These are phyloP conservation scores for Pedetes capensis DNA, from an alignment of 2,113 vertebrate species.

Conservation along the genomic window DNA sequence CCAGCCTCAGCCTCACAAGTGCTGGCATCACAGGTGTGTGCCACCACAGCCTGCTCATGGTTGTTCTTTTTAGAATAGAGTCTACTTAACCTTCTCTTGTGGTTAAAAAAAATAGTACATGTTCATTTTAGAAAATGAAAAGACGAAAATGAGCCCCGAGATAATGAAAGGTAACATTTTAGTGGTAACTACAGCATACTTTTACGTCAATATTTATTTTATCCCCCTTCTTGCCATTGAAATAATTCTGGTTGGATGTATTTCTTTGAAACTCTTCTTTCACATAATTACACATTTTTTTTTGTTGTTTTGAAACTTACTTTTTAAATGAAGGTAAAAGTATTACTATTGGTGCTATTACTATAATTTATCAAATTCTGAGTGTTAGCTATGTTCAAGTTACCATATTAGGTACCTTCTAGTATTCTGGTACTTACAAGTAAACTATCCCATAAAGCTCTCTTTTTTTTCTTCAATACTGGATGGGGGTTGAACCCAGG, in stretches of 20 bases:
- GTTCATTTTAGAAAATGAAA: conserved; percentile 48
- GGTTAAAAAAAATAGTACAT: background rate
- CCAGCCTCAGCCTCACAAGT: too few relatives aligned
- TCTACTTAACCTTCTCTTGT: background rate
- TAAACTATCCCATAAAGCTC: background rate
- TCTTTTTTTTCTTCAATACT: too few relatives aligned
- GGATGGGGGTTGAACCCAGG: too few relatives aligned
- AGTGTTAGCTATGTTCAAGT: background rate
- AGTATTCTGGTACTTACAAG: conserved; percentile 12
- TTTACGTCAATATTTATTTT: background rate
- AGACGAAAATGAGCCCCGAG: background rate
- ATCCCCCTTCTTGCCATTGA: background rate
- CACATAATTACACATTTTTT: conserved; percentile 6
- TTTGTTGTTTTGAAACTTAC: conserved; percentile 34
- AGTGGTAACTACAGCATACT: conserved; percentile 9
- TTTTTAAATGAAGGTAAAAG: conserved; percentile 42
- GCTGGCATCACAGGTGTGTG: background rate
- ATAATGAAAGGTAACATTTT: conserved; percentile 41
- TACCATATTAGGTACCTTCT: conserved; percentile 7
- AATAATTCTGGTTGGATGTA: background rate
- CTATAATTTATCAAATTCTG: conserved; percentile 36
- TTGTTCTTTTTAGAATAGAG: background rate
- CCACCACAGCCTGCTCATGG: background rate
- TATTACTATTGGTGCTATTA: background rate
- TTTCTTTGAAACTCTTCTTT: background rate